These are phyloP conservation scores for Falco novaeseelandiae DNA, from an alignment of 2,797 vertebrate species.

Conservation along the genomic window DNA sequence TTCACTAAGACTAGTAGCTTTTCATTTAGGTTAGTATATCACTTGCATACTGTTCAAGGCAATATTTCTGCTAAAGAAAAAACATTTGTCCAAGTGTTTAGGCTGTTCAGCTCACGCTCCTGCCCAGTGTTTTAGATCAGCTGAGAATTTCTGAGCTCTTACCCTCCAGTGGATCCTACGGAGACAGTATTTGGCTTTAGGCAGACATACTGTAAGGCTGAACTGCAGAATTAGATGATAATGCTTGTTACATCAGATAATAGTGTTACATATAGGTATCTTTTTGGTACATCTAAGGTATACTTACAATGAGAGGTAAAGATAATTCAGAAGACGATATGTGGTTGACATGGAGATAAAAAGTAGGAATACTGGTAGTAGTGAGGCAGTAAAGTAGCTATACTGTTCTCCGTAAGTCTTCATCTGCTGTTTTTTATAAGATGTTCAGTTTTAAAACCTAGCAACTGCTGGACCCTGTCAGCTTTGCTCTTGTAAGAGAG, in stretches of 20 bases:
- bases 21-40: neutral
- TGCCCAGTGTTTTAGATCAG: neutral
- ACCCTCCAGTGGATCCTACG: neutral
- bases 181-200: neutral
- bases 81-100: neutral
- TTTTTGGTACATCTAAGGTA: neutral
- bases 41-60: neutral
- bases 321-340: neutral
- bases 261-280: neutral
- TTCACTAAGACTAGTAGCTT: neutral
- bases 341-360: neutral
- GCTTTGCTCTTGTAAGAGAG: neutral
- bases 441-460: neutral
- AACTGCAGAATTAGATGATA: neutral
- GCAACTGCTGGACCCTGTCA: neutral
- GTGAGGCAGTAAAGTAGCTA: neutral
- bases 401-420: neutral
- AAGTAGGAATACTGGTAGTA: neutral
- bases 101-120: neutral
- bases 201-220: neutral
- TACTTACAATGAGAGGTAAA: neutral
- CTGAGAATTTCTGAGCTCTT: neutral
- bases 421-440: neutral
- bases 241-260: neutral
- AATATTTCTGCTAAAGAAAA: neutral